These are phyloP conservation scores for Microcebus lehilahytsara DNA, from an alignment of 2,113 vertebrate species.

Conservation along the genomic window DNA sequence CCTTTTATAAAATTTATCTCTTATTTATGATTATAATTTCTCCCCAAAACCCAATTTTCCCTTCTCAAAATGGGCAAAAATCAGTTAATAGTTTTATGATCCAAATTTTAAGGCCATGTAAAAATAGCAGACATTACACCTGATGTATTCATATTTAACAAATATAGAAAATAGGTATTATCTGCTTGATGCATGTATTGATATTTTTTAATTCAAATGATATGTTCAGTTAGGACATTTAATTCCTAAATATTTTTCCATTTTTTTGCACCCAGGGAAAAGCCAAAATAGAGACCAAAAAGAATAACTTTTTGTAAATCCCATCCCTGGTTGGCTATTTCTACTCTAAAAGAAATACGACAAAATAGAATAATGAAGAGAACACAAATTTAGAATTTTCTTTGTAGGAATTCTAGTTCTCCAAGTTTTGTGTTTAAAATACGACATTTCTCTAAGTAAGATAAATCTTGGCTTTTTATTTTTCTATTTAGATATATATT, in stretches of 20 bases:
- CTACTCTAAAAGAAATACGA: neutral
- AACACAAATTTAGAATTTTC: neutral
- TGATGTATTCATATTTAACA: neutral
- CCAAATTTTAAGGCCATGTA: neutral
- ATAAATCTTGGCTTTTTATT: neutral
- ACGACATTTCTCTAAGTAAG: neutral
- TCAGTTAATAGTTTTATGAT: neutral
- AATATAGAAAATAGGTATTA: neutral
- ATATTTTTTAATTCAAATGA: neutral
- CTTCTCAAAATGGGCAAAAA: neutral
- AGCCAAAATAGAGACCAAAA: neutral
- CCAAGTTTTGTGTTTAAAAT: neutral
- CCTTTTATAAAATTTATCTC: neutral
- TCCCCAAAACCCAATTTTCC: neutral
- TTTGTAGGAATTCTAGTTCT: slow-evolving; percentile 46
- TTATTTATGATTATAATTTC: neutral
- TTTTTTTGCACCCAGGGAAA: neutral
- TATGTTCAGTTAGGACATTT: neutral
- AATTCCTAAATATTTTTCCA: neutral
- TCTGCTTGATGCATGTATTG: neutral
- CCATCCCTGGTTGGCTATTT: neutral
- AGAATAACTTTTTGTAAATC: neutral
- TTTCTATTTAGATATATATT: neutral
- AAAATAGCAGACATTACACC: neutral
- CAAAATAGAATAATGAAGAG: slow-evolving; percentile 25